Base-by-base conservation (phyloP, 2,888 invertebrate genomes). In the Drosophila borealis region DNA sequence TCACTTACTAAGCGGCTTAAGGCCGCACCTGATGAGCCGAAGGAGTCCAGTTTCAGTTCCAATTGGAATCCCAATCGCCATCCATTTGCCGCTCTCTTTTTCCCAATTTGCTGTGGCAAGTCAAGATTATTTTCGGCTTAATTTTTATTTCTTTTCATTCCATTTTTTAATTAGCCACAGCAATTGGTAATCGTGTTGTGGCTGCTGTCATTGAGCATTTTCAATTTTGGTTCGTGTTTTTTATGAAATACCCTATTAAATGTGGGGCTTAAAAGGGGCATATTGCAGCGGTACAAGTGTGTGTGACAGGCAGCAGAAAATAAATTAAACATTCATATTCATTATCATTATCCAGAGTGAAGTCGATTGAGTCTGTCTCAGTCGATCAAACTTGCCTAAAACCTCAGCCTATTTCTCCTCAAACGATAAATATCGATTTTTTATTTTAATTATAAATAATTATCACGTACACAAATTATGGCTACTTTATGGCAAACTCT, bases 1-100 rank as follows among this genome's bases (percentile, higher is more conserved):
- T 82, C 82, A 85, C 77, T 82, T 82, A 82, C 77, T 82, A 82
- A 82, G 88, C 74, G 68, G 88, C 82, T 82, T 85, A 76, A 63
- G 71, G 67, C 86, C 88, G 86, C 83, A 83, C 88, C 83, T 83
- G 83, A 83, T 73, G 72, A 55, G 51, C 39, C 50, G 3, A 39
- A 14, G 21, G 48, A 37, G 36, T 37, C 14, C 33, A 51, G 48
- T 44, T 56, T 36, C 33, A 39, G 48, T 39, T 56, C 36, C 33
- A 39, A n/a, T n/a, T n/a, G n/a, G n/a, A n/a, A n/a, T n/a, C n/a
- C n/a, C n/a, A n/a, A n/a, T n/a, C n/a, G n/a, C 36, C 33, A 39
- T 8, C 29, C 6, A 29, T 29, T 29, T 29, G 29, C 29, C 60
- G 65, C 48, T 59, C 70, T 70, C 65, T 70, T 74, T 54, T 62